Evolutionary conservation across 64 coral and sea anemone genomes (phyloP).

Genomic region (Astreopora myriophthalma): DNA sequence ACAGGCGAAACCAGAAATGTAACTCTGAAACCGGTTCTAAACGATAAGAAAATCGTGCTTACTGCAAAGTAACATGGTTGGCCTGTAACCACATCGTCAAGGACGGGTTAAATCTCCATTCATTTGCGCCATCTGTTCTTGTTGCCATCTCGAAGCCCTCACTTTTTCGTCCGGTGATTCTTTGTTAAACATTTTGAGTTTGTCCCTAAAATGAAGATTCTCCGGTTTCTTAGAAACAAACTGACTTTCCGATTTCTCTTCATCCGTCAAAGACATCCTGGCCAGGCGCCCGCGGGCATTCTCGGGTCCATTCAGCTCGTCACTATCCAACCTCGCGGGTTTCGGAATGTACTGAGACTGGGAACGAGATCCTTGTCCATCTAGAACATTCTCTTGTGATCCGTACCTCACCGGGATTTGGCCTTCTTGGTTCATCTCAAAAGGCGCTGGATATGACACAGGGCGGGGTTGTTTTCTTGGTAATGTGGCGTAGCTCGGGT

Average conservation of each 20-base stretch:
- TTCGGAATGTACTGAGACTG: conserved; percentile 32
- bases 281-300: conserved; percentile 55
- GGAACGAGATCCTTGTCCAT: conserved; percentile 9
- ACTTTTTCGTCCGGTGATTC: conserved; percentile 71
- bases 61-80: not conserved
- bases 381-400: conserved; percentile 51
- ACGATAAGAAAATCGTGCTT: too few species aligned
- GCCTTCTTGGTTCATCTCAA: conserved; percentile 44
- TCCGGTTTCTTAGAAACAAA: conserved; percentile 84
- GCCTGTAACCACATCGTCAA: not conserved
- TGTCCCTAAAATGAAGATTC: conserved; percentile 79
- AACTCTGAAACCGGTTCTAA: not conserved
- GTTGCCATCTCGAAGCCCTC: conserved; percentile 75
- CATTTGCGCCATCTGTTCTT: conserved; percentile 63
- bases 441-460: conserved; percentile 54
- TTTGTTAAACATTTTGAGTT: conserved; percentile 90
- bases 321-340: conserved; percentile 54
- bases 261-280: conserved; percentile 78
- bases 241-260: conserved; percentile 69
- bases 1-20: not conserved
- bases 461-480: conserved; percentile 57
- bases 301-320: conserved; percentile 34
- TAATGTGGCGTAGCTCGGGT: conserved; percentile 42
- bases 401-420: conserved; percentile 21
- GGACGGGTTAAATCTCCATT: conserved; percentile 53